phyloP scores from a whole-genome alignment of 1,140 invertebrate genomes.

The Micrasema longulum region DNA sequence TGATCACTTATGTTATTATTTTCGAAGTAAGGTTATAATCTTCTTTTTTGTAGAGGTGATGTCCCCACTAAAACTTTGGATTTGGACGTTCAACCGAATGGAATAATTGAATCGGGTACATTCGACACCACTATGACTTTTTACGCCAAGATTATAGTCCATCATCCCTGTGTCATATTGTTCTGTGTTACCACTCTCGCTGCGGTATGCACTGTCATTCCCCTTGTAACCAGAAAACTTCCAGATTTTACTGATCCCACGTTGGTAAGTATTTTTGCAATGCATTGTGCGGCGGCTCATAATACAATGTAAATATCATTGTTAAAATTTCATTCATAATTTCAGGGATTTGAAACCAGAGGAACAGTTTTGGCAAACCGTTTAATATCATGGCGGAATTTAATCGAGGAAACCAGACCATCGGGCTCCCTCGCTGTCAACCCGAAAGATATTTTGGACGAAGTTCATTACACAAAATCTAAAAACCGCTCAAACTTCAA shows the following conservation, averaged over 20 bases:
- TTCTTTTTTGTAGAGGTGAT: slow-evolving; percentile 47
- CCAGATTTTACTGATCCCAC: slow-evolving; percentile 85
- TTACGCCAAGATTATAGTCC: slow-evolving; percentile 76
- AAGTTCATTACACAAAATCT: slow-evolving; percentile 65
- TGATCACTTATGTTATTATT: too few relatives aligned
- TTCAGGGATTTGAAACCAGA: slow-evolving; percentile 88
- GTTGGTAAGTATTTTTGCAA: slow-evolving; percentile 70
- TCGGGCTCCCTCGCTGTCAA: slow-evolving; percentile 78
- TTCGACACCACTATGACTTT: slow-evolving; percentile 64
- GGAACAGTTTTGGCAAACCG: slow-evolving; percentile 84
- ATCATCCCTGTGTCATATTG: slow-evolving; percentile 81
- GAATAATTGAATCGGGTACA: slow-evolving; percentile 25
- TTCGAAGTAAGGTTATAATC: too few relatives aligned
- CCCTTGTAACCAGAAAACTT: slow-evolving; percentile 74
- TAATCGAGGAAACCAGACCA: slow-evolving; percentile 78
- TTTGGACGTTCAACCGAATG: slow-evolving; percentile 39
- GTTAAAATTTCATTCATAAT: slow-evolving; percentile 3
- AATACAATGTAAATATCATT: too few relatives aligned
- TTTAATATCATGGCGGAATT: slow-evolving; percentile 85
- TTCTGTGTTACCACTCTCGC: slow-evolving; percentile 76
- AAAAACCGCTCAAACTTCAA: slow-evolving; percentile 61
- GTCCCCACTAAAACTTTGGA: slow-evolving; percentile 47
- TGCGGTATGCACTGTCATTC: slow-evolving; percentile 77
- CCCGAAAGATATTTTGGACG: slow-evolving; percentile 74
- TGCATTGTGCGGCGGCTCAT: too few relatives aligned